Base-by-base conservation (phyloP, 2,888 invertebrate species). In the Cinara cedri region DNA sequence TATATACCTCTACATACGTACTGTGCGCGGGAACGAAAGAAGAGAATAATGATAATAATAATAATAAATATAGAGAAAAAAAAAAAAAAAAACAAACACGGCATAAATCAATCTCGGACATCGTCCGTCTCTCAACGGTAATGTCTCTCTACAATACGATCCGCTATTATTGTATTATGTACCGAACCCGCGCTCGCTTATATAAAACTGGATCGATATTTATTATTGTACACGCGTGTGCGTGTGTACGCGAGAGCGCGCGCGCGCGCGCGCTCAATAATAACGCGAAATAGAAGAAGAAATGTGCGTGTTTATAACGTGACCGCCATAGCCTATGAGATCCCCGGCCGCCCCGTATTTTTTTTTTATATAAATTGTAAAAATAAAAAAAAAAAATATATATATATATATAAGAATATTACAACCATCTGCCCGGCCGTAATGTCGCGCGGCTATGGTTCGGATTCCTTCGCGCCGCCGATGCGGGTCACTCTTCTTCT, bases 41-140 rank as follows among this genome's bases (percentile, higher is more conserved):
- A 72, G 26, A n/a, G n/a, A n/a, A n/a, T n/a, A n/a, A n/a, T 24
- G 13, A 72, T 24, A 72, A 44, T 42, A 71, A 44, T 71, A 55
- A 70, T 42, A 63, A 70, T 54, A 70, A 72, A 57, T 44, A 60
- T 49, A 72, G 24, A 54, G 34, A 26, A 26, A 42, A 72, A 55
- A 34, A 16, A 63, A 49, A 49, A 46, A 49, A 13, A 62, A 75
- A 54, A 21, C 65, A 65, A 65, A 54, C 65, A 24, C n/a, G 54
- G 66, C 44, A 55, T 75, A 75, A 75, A 75, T 75, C 75, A 75
- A 55, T 66, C 75, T 75, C 75, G 65, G 65, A 44, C 55, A 21
- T 65, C 51, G 63, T 21, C 55, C 60, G 72, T 72, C 72, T 72
- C 74, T 74, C 63, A 66, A 66, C 75, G 55, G 75, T 75, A 75